These are phyloP conservation scores for Pteropus alecto DNA, from an alignment of 2,113 vertebrate species.

Conservation along the genomic window DNA sequence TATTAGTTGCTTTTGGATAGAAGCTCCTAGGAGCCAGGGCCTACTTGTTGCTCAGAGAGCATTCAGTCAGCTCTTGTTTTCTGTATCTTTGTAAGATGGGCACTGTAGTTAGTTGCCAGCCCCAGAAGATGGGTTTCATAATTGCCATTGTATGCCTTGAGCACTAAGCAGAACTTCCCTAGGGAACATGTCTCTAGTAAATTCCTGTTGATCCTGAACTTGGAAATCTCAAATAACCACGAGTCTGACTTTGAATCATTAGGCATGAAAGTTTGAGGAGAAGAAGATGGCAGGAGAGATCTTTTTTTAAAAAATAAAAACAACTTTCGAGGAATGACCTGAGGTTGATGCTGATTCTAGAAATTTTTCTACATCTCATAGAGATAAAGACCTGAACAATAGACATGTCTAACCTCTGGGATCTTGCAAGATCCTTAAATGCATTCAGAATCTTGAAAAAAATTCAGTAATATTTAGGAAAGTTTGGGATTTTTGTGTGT, in stretches of 20 bases:
- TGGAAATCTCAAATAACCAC: not conserved
- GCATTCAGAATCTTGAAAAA: not conserved
- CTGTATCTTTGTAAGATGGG: not conserved
- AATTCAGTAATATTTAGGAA: not conserved
- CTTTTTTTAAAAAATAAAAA: not conserved
- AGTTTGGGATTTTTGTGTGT: not conserved
- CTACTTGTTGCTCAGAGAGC: not conserved
- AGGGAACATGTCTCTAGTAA: not conserved
- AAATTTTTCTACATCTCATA: not conserved
- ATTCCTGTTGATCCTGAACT: not conserved
- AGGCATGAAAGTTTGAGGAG: not conserved
- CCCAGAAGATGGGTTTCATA: not conserved
- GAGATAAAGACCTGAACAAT: not conserved
- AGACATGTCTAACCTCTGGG: not conserved
- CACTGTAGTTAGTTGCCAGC: not conserved
- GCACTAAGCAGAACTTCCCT: not conserved
- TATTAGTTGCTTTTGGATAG: not conserved
- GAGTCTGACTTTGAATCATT: not conserved
- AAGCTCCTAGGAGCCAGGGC: not conserved
- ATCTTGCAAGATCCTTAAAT: constrained; percentile 1
- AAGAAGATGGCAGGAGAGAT: not conserved
- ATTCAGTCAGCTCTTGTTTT: not conserved
- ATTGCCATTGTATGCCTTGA: not conserved
- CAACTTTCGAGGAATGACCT: not conserved
- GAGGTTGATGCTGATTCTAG: not conserved